Evolutionary conservation across 2,888 invertebrate genomes (phyloP).

Genomic region (Calameuta idolon): DNA sequence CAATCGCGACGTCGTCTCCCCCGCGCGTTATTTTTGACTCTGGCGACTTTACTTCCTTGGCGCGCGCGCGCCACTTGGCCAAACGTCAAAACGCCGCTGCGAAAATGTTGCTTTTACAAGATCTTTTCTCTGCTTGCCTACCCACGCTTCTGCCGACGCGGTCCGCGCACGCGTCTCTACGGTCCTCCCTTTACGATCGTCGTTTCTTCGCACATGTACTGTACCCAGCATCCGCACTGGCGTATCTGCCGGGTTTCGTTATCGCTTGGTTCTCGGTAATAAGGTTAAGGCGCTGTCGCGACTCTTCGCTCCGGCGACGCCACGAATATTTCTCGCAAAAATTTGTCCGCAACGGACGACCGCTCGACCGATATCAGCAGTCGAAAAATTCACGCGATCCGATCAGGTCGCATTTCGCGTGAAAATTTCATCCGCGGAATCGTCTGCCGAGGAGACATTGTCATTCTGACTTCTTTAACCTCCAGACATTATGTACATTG

Average conservation of each 20-base stretch:
- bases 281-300: not conserved
- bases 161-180: not conserved
- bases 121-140: not conserved
- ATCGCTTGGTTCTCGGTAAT: not conserved
- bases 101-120: not conserved
- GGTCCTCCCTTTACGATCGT: not conserved
- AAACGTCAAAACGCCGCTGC: not conserved
- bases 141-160: not conserved
- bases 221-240: not conserved
- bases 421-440: not conserved
- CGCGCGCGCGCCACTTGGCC: constrained; percentile 1
- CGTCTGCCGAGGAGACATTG: not conserved
- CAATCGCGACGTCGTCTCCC: not conserved
- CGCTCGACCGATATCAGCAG: not conserved
- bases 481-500: not conserved
- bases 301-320: not conserved
- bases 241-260: not conserved
- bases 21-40: not conserved
- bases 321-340: not conserved
- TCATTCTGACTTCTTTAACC: not conserved
- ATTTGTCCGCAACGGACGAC: not conserved
- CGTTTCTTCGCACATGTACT: not conserved
- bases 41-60: not conserved
- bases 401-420: not conserved
- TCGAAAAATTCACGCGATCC: not conserved